Conservation (phyloP, 2,113 vertebrate species). For the Perca fluviatilis region DNA sequence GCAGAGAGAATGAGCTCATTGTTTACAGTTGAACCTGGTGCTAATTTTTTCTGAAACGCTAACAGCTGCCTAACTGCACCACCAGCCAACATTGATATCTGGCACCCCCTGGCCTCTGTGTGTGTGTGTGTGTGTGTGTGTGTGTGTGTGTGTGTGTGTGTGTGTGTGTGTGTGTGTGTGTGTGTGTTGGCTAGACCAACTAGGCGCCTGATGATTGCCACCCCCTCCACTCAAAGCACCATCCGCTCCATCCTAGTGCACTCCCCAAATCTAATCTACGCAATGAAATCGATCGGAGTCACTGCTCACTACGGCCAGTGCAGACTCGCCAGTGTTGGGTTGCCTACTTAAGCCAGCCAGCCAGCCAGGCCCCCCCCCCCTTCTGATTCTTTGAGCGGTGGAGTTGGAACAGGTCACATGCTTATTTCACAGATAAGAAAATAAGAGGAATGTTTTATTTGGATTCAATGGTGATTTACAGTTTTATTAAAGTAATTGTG, state of each 20-base stretch:
- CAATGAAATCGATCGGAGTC: conserved; percentile 67
- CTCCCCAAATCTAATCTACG: conserved; percentile 70
- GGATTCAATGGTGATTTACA: no score
- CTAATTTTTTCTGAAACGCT: conserved; percentile 83
- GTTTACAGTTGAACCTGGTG: conserved; percentile 83
- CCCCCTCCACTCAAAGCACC: conserved; percentile 55
- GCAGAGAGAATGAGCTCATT: conserved; percentile 84
- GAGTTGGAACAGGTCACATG: no score
- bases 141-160: conserved; percentile 12
- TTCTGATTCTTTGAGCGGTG: no score
- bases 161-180: conserved; percentile 11
- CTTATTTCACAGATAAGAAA: no score
- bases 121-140: conserved; percentile 18
- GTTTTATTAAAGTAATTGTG: no score
- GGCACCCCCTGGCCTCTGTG: conserved; percentile 22
- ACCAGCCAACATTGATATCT: conserved; percentile 54
- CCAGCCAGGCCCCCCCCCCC: no score
- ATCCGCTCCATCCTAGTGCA: conserved; percentile 57
- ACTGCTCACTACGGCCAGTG: conserved; percentile 26
- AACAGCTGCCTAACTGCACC: conserved; percentile 81
- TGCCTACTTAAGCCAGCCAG: conserved; percentile 40
- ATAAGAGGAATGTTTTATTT: no score
- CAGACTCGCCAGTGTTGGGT: conserved; percentile 54
- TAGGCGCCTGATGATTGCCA: conserved; percentile 59
- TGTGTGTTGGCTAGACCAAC: conserved; percentile 53